Base-by-base conservation (phyloP, 2,888 invertebrate species). In the Trachelus iudaicus region DNA sequence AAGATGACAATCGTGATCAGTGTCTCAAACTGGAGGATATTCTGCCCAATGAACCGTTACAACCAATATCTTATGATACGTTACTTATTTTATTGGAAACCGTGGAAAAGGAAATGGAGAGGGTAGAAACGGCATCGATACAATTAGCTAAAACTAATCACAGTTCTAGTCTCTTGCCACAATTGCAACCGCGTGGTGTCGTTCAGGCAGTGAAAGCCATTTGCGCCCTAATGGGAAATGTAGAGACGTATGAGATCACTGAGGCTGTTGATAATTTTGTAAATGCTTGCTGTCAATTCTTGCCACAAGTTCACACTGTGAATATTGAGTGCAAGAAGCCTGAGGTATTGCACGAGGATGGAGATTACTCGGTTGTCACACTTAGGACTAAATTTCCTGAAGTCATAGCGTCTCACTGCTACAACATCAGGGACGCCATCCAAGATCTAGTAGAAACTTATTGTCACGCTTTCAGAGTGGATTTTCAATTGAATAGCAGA, bases 181-280 rank as follows among this genome's bases (percentile, higher is more conserved):
- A 92, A 68, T 84, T 95, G 31, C 95, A 95, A 86, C 94, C 95
- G 34, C 94, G 94, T n/a, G 94, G 96, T 6, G 96, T 98, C 73
- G 94, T 96, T 73, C 98, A 99, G 91, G 96, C 97, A 0, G 97
- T 98, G 1, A 98, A 98, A 92, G 97, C 98, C 0, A 95, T 99
- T 69, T 97, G 98, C 88, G 96, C 97, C 37, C 92, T 97, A 31
- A 95, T 98, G 84, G 97, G 97, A 31, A 96, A 96, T 77, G 95
- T 98, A 0, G 98, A 98, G 92, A 98, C 98, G 0, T 92, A 96
- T 69, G 97, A 98, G 87, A 94, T 98, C 33, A 95, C 96, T 11
- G 95, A 96, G 84, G 95, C 97, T 34, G 92, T 98, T 31, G 94
- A 95, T 76, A 93, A 93, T 81, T 94, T 94, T 82, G 93, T 94